phyloP scores from a whole-genome alignment of 2,888 invertebrate genomes.

The Lithophane semibrunnea region DNA sequence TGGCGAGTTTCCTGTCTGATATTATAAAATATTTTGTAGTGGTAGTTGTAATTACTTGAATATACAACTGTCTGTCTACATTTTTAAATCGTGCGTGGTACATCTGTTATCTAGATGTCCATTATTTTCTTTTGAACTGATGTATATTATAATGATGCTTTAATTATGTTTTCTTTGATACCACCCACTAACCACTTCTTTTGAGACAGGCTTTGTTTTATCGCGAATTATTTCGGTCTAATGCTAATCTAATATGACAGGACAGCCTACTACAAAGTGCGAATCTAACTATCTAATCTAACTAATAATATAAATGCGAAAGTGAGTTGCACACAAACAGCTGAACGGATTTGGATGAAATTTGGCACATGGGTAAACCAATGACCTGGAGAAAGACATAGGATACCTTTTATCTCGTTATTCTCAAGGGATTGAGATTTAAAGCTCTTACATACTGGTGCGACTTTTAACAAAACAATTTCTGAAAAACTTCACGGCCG shows the following conservation, averaged over 20 bases:
- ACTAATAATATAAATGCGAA: too few relatives aligned
- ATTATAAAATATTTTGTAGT: slow-evolving; percentile 39
- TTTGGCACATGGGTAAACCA: too few relatives aligned
- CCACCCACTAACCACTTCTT: too few relatives aligned
- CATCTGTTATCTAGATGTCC: slow-evolving; percentile 29
- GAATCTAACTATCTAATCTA: too few relatives aligned
- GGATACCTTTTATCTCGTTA: too few relatives aligned
- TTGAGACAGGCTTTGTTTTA: slow-evolving; percentile 14
- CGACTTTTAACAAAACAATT: too few relatives aligned
- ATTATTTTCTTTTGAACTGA: slow-evolving; percentile 34
- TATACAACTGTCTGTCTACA: slow-evolving; percentile 56
- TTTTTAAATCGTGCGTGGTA: slow-evolving; percentile 46
- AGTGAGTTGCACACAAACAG: too few relatives aligned
- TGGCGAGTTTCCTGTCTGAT: slow-evolving; percentile 26
- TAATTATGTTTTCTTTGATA: slow-evolving; percentile 38
- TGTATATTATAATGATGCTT: slow-evolving; percentile 27
- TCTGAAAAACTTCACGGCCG: too few relatives aligned
- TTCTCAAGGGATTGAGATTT: too few relatives aligned
- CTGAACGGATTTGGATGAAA: too few relatives aligned
- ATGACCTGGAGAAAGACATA: too few relatives aligned
- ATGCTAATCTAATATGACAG: slow-evolving; percentile 25
- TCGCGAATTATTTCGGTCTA: slow-evolving; percentile 17
- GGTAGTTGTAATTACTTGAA: slow-evolving; percentile 53
- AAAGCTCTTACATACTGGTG: too few relatives aligned
- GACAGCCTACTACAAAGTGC: neutral